These are phyloP conservation scores for Rissa tridactyla DNA, from an alignment of 2,113 vertebrate genomes.

Conservation along the genomic window DNA sequence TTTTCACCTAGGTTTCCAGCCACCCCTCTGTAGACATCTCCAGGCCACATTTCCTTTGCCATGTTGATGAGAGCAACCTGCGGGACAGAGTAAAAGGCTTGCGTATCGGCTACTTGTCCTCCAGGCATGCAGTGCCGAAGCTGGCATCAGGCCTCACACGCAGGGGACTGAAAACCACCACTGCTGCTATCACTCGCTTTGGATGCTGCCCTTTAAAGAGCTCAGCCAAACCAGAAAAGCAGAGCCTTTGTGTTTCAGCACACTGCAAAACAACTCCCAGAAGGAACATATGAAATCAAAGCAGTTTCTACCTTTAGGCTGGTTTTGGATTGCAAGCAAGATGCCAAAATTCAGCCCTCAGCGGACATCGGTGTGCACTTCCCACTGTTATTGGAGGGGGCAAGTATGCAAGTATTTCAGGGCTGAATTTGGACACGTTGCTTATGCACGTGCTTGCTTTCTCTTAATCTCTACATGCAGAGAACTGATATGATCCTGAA, in stretches of 20 bases:
- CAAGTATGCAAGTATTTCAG: neutral
- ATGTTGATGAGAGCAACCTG: neutral
- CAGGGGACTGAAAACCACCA: neutral
- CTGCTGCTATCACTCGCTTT: neutral
- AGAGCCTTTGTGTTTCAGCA: neutral
- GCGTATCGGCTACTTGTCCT: neutral
- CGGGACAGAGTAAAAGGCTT: neutral
- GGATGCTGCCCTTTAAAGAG: neutral
- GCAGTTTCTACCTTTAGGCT: neutral
- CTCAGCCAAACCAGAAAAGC: neutral
- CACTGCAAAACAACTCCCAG: neutral
- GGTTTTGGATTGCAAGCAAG: neutral
- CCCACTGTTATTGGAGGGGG: neutral
- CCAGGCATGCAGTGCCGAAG: rapidly evolving
- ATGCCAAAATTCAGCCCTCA: neutral
- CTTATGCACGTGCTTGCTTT: neutral
- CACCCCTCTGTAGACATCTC: neutral
- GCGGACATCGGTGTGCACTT: neutral
- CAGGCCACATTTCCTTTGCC: neutral
- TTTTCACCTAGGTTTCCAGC: neutral
- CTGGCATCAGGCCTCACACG: neutral
- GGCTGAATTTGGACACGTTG: neutral
- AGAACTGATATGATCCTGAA: neutral
- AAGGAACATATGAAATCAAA: neutral
- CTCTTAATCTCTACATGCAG: neutral